Base-by-base conservation (phyloP, 2,888 invertebrate genomes). In the Gymnoscelis rufifasciata region DNA sequence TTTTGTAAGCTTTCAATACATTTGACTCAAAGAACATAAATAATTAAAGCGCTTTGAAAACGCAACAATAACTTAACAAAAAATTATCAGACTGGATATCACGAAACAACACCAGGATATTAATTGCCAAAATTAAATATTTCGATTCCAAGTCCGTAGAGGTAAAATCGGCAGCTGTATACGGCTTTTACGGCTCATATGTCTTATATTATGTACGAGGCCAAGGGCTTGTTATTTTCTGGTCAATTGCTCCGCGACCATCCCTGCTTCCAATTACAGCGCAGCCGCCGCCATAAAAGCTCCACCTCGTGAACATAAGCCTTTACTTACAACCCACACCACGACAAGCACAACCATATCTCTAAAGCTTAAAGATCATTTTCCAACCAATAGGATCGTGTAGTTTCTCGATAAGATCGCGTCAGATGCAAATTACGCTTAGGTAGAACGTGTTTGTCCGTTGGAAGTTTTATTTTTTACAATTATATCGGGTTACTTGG, bases 211-310 rank as follows among this genome's bases (percentile, higher is more conserved):
- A 71, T 68, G 67, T 69, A 66, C 62, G 56, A 64, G 71, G 64
- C 71, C 39, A 64, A 78, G 71, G 72, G 82, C 87, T 88, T 81
- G 87, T 88, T 87, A 88, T 87, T 87, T 87, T 88, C 87, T 88
- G 88, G 87, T 87, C 87, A 83, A 87, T 86, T 84, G 87, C 84
- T 76, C 79, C 78, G 86, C 83, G 87, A 84, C 76, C 88, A 88
- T 87, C 87, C 81, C 82, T 78, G 75, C 83, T 77, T 87, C 87
- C 86, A 87, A 88, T 88, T 88, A 88, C 78, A 70, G 74, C 71
- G 71, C 82, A 74, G 87, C 87, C 88, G 87, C 83, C 83, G 78
- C 79, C 66, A 86, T 88, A 87, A 87, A 19, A 88, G 78, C 54
- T 51, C 47, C 54, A 39, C 52, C 39, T 27, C 45, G 55, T 38